Percentiles rank a stretch among this genome's conserved stretches.
Conservation (phyloP, 1,140 invertebrate genomes). For the Plodia interpunctella region DNA sequence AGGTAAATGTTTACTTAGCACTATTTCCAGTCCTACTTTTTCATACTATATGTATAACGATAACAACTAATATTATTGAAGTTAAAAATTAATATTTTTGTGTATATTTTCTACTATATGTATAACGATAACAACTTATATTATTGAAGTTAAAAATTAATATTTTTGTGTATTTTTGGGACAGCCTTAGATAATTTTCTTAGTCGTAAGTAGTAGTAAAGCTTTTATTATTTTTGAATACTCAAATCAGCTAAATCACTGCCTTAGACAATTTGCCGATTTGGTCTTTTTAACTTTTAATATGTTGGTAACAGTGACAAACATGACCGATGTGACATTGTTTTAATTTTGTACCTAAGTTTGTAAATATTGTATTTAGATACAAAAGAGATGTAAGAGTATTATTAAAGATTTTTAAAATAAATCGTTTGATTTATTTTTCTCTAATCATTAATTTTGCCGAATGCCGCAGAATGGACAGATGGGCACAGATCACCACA, state of each 20-base stretch:
- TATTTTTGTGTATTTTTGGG: slow-evolving; percentile 55
- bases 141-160: not conserved
- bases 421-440: slow-evolving; percentile 13
- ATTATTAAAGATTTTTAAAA: slow-evolving; percentile 67
- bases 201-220: slow-evolving; percentile 22
- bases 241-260: slow-evolving; percentile 67
- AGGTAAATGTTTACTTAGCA: no score
- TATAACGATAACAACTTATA: no score
- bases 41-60: no score
- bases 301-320: slow-evolving; percentile 20
- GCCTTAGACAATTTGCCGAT: slow-evolving; percentile 47
- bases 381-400: slow-evolving; percentile 66
- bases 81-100: no score
- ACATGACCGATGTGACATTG: slow-evolving; percentile 38
- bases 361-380: slow-evolving; percentile 75
- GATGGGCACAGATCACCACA: no score
- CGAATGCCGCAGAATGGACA: no score
- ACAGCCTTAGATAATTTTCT: slow-evolving; percentile 20
- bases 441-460: no score
- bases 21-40: no score
- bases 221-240: slow-evolving; percentile 44
- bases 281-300: slow-evolving; percentile 18
- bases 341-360: slow-evolving; percentile 50
- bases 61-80: no score
- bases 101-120: no score